Conservation (phyloP, 2,113 vertebrate genomes). For the Antennarius striatus region DNA sequence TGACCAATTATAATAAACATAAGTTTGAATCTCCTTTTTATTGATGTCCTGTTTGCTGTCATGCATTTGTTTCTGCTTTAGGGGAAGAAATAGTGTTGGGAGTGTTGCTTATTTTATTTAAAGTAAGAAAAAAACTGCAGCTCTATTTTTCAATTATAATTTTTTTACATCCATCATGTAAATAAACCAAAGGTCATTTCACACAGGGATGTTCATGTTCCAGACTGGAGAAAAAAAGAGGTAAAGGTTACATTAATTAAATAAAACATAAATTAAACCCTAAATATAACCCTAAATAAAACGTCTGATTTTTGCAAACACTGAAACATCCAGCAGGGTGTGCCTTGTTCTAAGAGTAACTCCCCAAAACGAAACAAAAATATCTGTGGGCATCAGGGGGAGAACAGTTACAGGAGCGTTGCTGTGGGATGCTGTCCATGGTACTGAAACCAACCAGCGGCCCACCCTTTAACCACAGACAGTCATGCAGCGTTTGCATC, state of each 20-base stretch:
- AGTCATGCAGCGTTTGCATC: conserved; percentile 5
- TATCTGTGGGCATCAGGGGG: conserved; percentile 24
- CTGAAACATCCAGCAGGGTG: conserved; percentile 52
- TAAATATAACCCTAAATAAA: no score
- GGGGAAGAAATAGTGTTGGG: neutral
- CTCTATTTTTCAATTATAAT: neutral
- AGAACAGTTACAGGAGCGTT: conserved; percentile 40
- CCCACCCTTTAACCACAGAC: conserved; percentile 66
- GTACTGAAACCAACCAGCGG: conserved; percentile 77
- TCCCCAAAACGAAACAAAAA: conserved; percentile 11
- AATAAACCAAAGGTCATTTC: neutral
- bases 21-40: conserved; percentile 32
- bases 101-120: no score
- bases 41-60: neutral
- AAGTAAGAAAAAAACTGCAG: neutral
- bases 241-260: no score
- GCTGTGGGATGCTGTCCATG: conserved; percentile 76
- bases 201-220: neutral
- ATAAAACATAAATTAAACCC: no score
- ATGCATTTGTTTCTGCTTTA: no score
- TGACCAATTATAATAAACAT: conserved; percentile 68
- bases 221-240: neutral
- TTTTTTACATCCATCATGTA: neutral
- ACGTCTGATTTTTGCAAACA: conserved; percentile 20
- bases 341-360: conserved; percentile 30